These are phyloP conservation scores for Cavia porcellus DNA, from an alignment of 2,113 vertebrate genomes.

Conservation along the genomic window DNA sequence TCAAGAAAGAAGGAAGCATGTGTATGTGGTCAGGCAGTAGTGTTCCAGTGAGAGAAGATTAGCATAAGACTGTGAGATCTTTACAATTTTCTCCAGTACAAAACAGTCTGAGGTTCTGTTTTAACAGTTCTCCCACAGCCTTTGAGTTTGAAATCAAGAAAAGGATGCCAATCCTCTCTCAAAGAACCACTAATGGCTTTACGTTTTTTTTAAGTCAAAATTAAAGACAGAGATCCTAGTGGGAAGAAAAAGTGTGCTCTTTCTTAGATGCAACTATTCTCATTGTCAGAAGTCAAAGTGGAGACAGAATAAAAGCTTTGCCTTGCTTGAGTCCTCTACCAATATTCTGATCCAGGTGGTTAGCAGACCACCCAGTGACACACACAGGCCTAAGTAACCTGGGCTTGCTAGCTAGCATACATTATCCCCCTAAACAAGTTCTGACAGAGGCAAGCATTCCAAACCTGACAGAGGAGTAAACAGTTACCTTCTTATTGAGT, in stretches of 20 bases:
- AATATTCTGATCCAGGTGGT: constrained; percentile 30
- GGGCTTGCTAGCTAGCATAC: constrained; percentile 25
- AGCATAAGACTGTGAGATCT: constrained; percentile 17
- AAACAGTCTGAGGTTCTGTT: background rate
- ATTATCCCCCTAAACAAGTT: background rate
- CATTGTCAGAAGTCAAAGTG: constrained; percentile 25
- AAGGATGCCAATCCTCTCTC: background rate
- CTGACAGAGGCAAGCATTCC: constrained; percentile 18
- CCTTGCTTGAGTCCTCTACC: background rate
- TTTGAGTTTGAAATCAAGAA: constrained; percentile 4
- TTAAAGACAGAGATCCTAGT: constrained; percentile 19
- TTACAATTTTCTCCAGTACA: background rate
- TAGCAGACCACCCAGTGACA: constrained; percentile 18
- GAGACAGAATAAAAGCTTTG: background rate
- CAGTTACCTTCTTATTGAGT: constrained; percentile 97
- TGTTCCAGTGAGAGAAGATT: background rate
- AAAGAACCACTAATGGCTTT: constrained; percentile 8
- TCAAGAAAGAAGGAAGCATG: constrained; percentile 41
- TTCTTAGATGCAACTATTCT: constrained; percentile 11
- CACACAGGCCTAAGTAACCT: background rate
- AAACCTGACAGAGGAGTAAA: constrained; percentile 1
- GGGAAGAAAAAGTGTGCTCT: background rate
- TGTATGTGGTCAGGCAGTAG: background rate
- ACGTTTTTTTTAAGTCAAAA: background rate
- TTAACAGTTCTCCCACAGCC: constrained; percentile 18